Evolutionary conservation across 2,888 invertebrate genomes (phyloP), one percentile per base, ranked within the genome.

Genomic region (Pasiphila rectangulata): DNA sequence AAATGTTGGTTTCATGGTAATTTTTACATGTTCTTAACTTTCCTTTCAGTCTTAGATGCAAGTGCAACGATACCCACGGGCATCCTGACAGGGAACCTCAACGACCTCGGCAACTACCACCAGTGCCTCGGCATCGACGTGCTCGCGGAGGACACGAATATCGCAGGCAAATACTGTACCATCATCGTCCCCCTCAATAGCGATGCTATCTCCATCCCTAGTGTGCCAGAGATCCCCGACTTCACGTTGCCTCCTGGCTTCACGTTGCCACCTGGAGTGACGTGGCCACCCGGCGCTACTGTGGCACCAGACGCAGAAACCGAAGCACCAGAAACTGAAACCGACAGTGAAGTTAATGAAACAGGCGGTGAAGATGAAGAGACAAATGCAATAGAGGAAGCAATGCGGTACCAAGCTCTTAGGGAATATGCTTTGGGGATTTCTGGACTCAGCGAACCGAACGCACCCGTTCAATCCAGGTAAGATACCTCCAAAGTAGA

Each of bases 121-220:
- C 73, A 79, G 61, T 83, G 83, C 38, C 61, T 83, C 19, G 44
- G 46, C 34, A 73, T 77, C 24, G 46, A 73, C 52, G 34, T 67
- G 30, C 4, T 48, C 1, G 32, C 54, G 0, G 36, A 68, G 9
- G 46, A 63, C 9, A 64, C 68, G 52, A 52, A 64, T 0, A 74
- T 88, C 19, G 69, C 80, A 34, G 89, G 89, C 1, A 85, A 89
- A 64, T 89, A 89, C 57, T 85, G 87, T 49, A 67, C 79, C 7
- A 63, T 80, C 6, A 55, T 46, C 0, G 23, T 75, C 1, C 71
- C 75, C 0, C 7, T 75, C 0, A 32, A 64, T 1, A 69, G 73
- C 34, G 43, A 64, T 0, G 27, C 56, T 2, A 59, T 68, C 9
- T 25, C 12, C 6, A 30, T 46, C 1, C 42, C 47, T 2, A 16